These are phyloP conservation scores for Cephus rjabovi DNA, from an alignment of 2,888 invertebrate species.

Conservation along the genomic window DNA sequence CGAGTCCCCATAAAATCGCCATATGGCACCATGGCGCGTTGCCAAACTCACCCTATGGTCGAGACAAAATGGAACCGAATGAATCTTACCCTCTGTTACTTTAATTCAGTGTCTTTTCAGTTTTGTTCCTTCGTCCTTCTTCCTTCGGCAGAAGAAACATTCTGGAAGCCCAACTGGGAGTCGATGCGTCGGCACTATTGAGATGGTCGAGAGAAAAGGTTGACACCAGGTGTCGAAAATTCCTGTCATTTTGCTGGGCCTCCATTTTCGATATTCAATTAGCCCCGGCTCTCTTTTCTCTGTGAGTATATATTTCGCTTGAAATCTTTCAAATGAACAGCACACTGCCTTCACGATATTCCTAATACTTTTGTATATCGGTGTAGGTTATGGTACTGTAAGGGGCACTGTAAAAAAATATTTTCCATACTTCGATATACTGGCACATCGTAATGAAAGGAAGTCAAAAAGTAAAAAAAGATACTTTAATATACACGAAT, in stretches of 20 bases:
- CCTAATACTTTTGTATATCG: background rate
- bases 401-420: too few species aligned
- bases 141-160: background rate
- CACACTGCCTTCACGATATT: background rate
- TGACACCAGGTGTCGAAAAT: constrained; percentile 22
- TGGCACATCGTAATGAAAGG: too few species aligned
- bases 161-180: background rate
- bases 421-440: too few species aligned
- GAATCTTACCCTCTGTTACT: constrained; percentile 5
- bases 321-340: background rate
- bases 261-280: background rate
- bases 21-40: constrained; percentile 15
- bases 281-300: background rate
- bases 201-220: constrained; percentile 16
- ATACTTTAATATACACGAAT: background rate
- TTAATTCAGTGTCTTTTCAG: constrained; percentile 25
- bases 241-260: background rate
- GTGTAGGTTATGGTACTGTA: background rate
- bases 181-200: constrained; percentile 4
- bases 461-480: too few species aligned
- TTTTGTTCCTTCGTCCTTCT: background rate
- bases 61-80: constrained; percentile 16
- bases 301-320: background rate
- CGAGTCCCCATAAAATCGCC: constrained; percentile 17
- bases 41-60: background rate